Evolutionary conservation across 1,140 invertebrate species (phyloP).

Genomic region (Bombus huntii): DNA sequence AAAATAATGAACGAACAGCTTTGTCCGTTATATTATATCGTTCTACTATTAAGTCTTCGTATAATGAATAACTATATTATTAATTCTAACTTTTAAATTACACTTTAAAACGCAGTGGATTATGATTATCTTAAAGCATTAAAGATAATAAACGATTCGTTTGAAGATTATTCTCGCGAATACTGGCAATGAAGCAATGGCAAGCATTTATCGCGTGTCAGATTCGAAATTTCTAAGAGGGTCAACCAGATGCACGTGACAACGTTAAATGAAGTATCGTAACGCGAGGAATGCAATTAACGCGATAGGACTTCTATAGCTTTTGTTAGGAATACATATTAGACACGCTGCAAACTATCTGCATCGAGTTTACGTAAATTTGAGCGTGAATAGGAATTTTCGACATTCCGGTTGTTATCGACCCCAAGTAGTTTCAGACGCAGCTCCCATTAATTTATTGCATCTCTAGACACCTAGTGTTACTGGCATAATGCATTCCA

Average conservation of each 20-base stretch:
- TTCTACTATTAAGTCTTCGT: no score
- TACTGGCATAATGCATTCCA: constrained; percentile 11
- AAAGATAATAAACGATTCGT: no score
- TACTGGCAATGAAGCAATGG: neutral
- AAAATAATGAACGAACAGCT: no score
- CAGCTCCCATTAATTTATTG: constrained; percentile 31
- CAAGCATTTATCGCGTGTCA: neutral
- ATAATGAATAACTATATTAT: no score
- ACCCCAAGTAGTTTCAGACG: constrained; percentile 1
- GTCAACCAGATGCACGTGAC: neutral
- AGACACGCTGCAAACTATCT: constrained; percentile 9
- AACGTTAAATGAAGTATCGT: neutral
- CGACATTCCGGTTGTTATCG: constrained; percentile 34
- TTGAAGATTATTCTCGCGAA: no score
- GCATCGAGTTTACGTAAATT: neutral
- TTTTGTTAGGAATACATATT: constrained; percentile 34
- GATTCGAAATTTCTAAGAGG: neutral
- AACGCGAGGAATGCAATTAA: constrained; percentile 35
- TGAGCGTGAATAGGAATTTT: constrained; percentile 34
- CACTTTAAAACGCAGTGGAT: no score
- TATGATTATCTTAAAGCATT: no score
- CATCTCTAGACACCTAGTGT: neutral
- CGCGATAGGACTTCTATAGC: neutral
- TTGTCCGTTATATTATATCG: no score
- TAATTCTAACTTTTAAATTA: no score